A percentile compares a stretch with the other conserved stretches of the same genome.
Evolutionary conservation across 2,888 invertebrate species (phyloP).

Genomic region (Scaptomyza flava): DNA sequence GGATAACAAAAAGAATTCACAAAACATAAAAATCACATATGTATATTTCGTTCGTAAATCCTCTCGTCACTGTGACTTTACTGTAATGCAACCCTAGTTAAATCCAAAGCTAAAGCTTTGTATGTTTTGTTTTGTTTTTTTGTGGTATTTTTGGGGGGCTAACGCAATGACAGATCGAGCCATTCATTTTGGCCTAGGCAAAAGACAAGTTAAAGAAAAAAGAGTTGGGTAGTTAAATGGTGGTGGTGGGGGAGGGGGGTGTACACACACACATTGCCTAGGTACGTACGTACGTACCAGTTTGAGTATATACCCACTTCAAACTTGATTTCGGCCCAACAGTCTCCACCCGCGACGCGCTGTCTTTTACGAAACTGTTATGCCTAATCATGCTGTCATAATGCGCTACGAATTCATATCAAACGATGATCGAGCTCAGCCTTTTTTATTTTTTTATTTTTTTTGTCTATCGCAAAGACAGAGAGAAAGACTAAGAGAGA

Average conservation of each 20-base stretch:
- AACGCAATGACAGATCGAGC: constrained; percentile 76
- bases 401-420: constrained; percentile 80
- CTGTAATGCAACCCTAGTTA: constrained; percentile 30
- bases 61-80: constrained; percentile 14
- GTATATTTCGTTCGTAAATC: not conserved
- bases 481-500: constrained; percentile 5
- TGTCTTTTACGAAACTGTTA: constrained; percentile 80
- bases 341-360: constrained; percentile 70
- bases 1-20: not conserved
- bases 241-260: too few species aligned
- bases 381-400: constrained; percentile 84
- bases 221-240: not conserved
- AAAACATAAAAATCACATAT: constrained; percentile 3
- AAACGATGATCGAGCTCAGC: constrained; percentile 80
- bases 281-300: constrained; percentile 18
- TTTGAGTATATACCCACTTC: constrained; percentile 60
- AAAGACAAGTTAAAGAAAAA: constrained; percentile 8
- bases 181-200: constrained; percentile 46
- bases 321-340: constrained; percentile 75
- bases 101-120: constrained; percentile 31
- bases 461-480: constrained; percentile 47
- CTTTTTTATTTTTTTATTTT: constrained; percentile 48
- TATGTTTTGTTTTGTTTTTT: constrained; percentile 3
- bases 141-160: constrained; percentile 9
- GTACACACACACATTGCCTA: not conserved